Conservation (phyloP, 2,888 invertebrate genomes). For the Bursaphelenchus okinawaensis region DNA sequence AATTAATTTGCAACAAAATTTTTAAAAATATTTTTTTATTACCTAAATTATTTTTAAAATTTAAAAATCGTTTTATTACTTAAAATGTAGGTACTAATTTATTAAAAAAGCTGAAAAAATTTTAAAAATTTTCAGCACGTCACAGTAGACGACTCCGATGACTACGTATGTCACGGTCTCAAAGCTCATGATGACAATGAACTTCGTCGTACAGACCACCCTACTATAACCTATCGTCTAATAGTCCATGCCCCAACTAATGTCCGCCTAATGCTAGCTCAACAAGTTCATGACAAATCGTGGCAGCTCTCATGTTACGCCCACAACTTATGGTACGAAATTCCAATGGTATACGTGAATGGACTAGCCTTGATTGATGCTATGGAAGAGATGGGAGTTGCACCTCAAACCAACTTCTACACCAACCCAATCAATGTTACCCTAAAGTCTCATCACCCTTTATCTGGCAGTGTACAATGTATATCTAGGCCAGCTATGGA, state of each 20-base stretch:
- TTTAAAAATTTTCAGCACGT: slow-evolving; percentile 24
- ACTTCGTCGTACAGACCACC: slow-evolving; percentile 5
- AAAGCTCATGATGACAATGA: slow-evolving; percentile 3
- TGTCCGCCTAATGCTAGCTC: slow-evolving; percentile 31
- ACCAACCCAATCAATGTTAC: slow-evolving; percentile 50
- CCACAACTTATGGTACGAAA: slow-evolving; percentile 46
- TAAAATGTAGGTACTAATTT: no score
- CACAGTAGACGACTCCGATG: slow-evolving; percentile 20
- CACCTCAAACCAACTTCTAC: slow-evolving; percentile 47
- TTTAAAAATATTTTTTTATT: no score
- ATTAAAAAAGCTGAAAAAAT: no score
- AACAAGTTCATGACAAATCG: slow-evolving; percentile 22
- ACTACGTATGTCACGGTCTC: slow-evolving; percentile 41
- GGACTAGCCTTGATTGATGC: slow-evolving; percentile 45
- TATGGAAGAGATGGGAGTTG: slow-evolving; percentile 42
- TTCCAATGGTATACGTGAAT: slow-evolving; percentile 52
- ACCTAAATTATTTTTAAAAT: no score
- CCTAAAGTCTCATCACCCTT: slow-evolving; percentile 33
- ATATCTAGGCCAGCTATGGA: slow-evolving; percentile 55
- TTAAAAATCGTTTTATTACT: no score
- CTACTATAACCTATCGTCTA: slow-evolving; percentile 41
- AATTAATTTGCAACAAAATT: neutral
- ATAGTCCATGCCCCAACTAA: slow-evolving; percentile 46
- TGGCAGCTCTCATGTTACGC: slow-evolving; percentile 45
- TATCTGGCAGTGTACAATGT: slow-evolving; percentile 50